Conservation (phyloP, 2,888 invertebrate genomes). For the Dasysyrphus albostriatus region DNA sequence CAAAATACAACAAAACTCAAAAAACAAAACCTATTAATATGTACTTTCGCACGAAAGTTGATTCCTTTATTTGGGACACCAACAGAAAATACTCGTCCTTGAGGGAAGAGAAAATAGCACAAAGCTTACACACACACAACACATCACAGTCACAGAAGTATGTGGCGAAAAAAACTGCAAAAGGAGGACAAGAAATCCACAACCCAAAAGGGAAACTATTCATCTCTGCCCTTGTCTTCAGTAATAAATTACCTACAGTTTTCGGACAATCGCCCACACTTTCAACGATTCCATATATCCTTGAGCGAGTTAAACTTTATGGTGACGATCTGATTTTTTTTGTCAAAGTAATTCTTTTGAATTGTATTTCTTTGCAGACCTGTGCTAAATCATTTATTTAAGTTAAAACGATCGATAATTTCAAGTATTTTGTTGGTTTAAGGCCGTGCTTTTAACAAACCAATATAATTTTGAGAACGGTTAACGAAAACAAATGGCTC, state of each 20-base stretch:
- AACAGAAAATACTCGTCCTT: conserved; percentile 1
- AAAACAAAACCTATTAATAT: not conserved
- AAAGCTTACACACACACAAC: not conserved
- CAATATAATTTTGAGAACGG: no score
- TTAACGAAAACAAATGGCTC: no score
- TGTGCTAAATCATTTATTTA: not conserved
- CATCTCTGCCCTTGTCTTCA: conserved; percentile 61
- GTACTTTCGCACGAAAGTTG: conserved; percentile 2
- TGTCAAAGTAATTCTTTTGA: not conserved
- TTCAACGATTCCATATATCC: conserved; percentile 41
- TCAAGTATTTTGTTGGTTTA: no score
- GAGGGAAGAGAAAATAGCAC: not conserved
- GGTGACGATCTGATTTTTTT: conserved; percentile 10
- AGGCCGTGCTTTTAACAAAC: no score
- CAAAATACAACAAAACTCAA: not conserved
- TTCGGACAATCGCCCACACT: conserved; percentile 65
- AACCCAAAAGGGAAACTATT: conserved; percentile 56
- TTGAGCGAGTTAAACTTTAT: not conserved
- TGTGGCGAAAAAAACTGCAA: not conserved
- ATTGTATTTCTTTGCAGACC: not conserved
- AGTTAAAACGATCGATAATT: no score
- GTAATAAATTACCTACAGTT: conserved; percentile 65
- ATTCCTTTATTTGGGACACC: conserved; percentile 5
- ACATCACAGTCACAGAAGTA: not conserved
- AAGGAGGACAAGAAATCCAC: not conserved